Base-by-base conservation (phyloP, 2,888 invertebrate genomes). In the Drosophila ezoana region DNA sequence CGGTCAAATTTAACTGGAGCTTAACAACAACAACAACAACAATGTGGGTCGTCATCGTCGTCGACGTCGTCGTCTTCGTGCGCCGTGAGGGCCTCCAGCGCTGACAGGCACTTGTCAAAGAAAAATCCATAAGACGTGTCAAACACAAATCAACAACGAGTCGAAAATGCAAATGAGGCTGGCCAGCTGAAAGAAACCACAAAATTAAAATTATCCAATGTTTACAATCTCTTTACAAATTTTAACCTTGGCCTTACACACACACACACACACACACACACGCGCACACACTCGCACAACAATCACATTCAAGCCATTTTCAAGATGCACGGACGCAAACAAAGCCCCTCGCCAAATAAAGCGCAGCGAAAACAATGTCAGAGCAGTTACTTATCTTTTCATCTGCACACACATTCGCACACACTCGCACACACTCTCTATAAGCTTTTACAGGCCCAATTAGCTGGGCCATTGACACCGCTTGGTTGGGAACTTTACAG, bases 141-240 rank as follows among this genome's bases (percentile, higher is more conserved):
- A 83, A 87, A 81, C 54, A 81, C 58, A 79, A 54, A 44, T 72
- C 67, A 66, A 60, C 66, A 47, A 48, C 51, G 35, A 16, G 33
- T 33, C 28, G 23, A 62, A 78, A 81, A 87, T 87, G 86, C 83
- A 87, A 85, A 87, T 85, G 80, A 82, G 63, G 67, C 76, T 73
- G 51, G 58, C 56, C 35, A 64, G 51, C 48, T 44, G 14, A 69
- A 68, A 68, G 40, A 77, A 84, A 75, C 66, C 49, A 62, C 56
- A 66, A 79, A 67, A 67, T 73, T 61, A 70, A 28, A 76, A 80
- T 72, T 73, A 87, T 81, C 82, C 84, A 81, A 81, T 79, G 82
- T 78, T 85, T 88, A 85, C 85, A 85, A 85, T 85, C 85, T 79
- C 84, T 85, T 85, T 88, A 85, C 85, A 87, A 85, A 87, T 88